Conservation (phyloP, 2,113 vertebrate species). For the Vulpes lagopus region DNA sequence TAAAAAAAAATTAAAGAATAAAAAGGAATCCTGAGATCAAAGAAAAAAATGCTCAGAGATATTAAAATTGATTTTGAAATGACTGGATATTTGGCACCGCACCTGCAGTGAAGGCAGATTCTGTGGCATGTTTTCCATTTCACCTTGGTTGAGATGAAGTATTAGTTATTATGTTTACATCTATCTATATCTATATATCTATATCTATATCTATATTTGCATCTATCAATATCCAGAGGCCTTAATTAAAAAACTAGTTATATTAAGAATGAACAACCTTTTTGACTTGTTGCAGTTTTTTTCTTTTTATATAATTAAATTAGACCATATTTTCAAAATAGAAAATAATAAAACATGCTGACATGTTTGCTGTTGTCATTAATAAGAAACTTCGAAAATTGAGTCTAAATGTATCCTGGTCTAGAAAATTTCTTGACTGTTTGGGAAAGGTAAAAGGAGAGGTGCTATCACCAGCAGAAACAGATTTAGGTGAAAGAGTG, state of each 20-base stretch:
- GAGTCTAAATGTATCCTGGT: background rate
- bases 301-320: background rate
- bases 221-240: background rate
- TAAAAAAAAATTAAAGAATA: background rate
- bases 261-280: background rate
- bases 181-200: background rate
- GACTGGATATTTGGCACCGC: background rate
- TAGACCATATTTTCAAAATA: background rate
- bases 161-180: background rate
- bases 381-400: conserved; percentile 1
- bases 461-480: background rate
- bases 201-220: too few species aligned
- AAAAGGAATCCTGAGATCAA: background rate
- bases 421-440: background rate
- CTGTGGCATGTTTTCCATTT: background rate
- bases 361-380: background rate
- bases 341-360: background rate
- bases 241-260: background rate
- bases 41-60: background rate
- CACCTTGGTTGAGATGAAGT: background rate
- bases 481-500: background rate
- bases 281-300: background rate
- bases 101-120: background rate
- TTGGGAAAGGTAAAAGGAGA: background rate
- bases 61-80: background rate